Evolutionary conservation across 2,888 invertebrate species (phyloP), one percentile per base, ranked within the genome.

Genomic region (Hoplodrina ambigua): DNA sequence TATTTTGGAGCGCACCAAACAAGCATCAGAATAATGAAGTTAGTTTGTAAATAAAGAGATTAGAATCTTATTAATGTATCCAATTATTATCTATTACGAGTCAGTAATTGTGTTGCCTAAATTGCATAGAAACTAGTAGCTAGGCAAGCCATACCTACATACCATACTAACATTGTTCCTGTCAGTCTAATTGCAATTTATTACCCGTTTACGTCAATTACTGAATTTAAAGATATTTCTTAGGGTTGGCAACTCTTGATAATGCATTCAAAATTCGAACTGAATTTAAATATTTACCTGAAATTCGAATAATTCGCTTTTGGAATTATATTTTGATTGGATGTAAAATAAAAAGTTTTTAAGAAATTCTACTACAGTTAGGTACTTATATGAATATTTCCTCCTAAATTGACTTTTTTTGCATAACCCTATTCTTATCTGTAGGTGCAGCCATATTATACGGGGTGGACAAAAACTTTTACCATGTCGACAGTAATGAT

Each of bases 181-280:
- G 81, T 83, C 82, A 73, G 66, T 60, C 41, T 81, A 81, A 83
- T 82, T 79, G 76, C 71, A 66, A 82, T 82, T 82, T 82, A 82
- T 82, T 76, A 70, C 69, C 55, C 46, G 73, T 75, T 83, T 67
- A 82, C 72, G 75, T 75, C 81, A 83, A 83, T 81, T 81, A 81
- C 61, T 69, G 76, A 73, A 81, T 83, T 74, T 83, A 72, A 81
- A 82, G 65, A 70, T 69, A 59, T 64, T 52, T 69, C 66, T 30
- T 61, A 79, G 75, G 75, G 80, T 50, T 67, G 37, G 13, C 63
- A 66, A 15, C 4, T 15, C 6, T 33, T 19, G 10, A 15, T 33
- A 13, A 0, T 58, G 20, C 25, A 17, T 33, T 54, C 11, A 4
- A 50, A 49, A 25, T 5, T 37, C 8, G 37, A 37, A 37, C 7